A percentile compares a stretch with the other conserved stretches of the same genome.
Evolutionary conservation across 2,797 vertebrate genomes (phyloP).

Genomic region (Acipenser oxyrinchus): DNA sequence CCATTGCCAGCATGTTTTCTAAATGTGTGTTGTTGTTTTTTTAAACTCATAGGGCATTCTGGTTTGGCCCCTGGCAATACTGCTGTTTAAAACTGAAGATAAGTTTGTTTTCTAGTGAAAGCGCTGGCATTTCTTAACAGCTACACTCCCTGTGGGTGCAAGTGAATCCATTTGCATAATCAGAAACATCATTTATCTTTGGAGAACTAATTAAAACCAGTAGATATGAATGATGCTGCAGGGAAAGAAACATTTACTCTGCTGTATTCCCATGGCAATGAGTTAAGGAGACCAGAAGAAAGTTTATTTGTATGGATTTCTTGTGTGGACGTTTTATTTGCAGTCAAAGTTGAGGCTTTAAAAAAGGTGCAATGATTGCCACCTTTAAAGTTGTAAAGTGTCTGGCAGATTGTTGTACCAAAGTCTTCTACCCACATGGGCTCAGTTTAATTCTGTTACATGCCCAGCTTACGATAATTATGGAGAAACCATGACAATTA

Average conservation of each 20-base stretch:
- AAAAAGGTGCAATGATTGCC: too few species aligned
- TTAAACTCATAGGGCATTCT: background rate
- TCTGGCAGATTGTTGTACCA: background rate
- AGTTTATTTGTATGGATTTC: background rate
- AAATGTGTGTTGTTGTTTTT: background rate
- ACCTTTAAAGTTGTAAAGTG: too few species aligned
- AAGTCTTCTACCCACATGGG: background rate
- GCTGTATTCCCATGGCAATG: constrained; percentile 11
- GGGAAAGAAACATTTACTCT: constrained; percentile 12
- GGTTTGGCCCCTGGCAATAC: constrained; percentile 8
- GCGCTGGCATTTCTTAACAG: constrained; percentile 13
- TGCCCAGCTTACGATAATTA: background rate
- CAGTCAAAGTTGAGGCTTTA: too few species aligned
- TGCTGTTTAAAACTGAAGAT: constrained; percentile 2
- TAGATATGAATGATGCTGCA: constrained; percentile 22
- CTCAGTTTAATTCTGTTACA: background rate
- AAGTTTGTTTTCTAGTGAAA: constrained; percentile 3
- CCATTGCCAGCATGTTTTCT: background rate
- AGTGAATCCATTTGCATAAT: constrained; percentile 20
- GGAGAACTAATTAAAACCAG: constrained; percentile 26
- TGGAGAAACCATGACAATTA: background rate
- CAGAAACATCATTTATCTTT: constrained; percentile 16
- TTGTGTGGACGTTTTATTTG: too few species aligned
- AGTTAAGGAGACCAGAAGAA: constrained; percentile 7
- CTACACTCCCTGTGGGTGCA: constrained; percentile 14